Evolutionary conservation across 2,888 invertebrate species (phyloP).

Genomic region (Acrobasis consociella): DNA sequence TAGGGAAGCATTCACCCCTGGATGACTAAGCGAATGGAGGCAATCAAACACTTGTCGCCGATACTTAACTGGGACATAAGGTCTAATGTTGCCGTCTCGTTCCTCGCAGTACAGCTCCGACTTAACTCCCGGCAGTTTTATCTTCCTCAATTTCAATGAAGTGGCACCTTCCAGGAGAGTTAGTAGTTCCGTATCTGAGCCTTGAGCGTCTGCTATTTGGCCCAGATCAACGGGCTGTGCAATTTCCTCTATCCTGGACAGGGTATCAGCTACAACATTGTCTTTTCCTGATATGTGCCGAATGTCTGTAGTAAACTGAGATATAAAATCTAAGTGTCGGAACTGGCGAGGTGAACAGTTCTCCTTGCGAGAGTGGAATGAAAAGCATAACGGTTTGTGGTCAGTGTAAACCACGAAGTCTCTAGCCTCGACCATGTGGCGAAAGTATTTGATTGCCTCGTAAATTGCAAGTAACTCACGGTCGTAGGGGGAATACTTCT

Average conservation of each 20-base stretch:
- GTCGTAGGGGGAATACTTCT: too few species aligned
- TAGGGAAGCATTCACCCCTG: not conserved
- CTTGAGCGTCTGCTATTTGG: not conserved
- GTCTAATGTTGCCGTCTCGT: not conserved
- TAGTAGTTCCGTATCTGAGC: not conserved
- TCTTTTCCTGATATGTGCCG: conserved; percentile 20
- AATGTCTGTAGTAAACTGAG: conserved; percentile 16
- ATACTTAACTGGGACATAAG: not conserved
- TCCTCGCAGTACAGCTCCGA: not conserved
- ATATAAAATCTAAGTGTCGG: conserved; percentile 21
- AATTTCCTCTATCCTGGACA: conserved; percentile 35
- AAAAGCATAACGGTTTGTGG: conserved; percentile 3
- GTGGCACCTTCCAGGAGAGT: not conserved
- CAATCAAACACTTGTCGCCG: conserved; percentile 6
- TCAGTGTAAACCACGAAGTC: conserved; percentile 22
- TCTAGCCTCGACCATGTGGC: too few species aligned
- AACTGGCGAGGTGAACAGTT: too few species aligned
- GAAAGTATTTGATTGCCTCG: too few species aligned
- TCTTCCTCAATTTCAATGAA: too few species aligned
- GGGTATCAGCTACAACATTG: conserved; percentile 26
- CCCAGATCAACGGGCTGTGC: too few species aligned
- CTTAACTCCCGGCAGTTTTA: not conserved
- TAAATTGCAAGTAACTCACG: too few species aligned
- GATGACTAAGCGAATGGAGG: conserved; percentile 4
- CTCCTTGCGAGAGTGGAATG: not conserved